Percentiles rank a stretch among this genome's conserved stretches.
These are phyloP conservation scores for Uloborus plumipes DNA, from an alignment of 2,888 invertebrate genomes.

Conservation along the genomic window DNA sequence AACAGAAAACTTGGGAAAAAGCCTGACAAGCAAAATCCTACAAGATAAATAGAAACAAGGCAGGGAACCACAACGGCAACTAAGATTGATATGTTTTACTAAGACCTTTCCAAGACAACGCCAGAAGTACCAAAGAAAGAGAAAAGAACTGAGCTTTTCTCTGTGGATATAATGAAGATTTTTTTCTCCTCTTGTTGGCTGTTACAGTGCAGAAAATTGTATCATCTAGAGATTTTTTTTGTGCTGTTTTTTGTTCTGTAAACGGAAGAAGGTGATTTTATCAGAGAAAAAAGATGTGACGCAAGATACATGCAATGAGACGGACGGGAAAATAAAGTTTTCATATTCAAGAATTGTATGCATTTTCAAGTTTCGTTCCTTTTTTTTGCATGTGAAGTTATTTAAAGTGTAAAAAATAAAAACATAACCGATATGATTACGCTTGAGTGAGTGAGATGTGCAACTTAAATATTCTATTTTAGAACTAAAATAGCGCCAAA, in stretches of 20 bases:
- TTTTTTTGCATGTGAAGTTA: no score
- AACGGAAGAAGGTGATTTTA: no score
- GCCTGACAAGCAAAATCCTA: slow-evolving; percentile 41
- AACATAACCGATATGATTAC: no score
- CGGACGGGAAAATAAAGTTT: no score
- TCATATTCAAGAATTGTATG: no score
- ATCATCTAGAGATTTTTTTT: slow-evolving; percentile 25
- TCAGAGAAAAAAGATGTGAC: no score
- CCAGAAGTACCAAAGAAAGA: slow-evolving; percentile 7
- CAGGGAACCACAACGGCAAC: slow-evolving; percentile 36
- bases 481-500: no score
- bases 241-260: not conserved
- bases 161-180: slow-evolving; percentile 52
- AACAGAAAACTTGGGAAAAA: slow-evolving; percentile 26
- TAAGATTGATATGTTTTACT: slow-evolving; percentile 62
- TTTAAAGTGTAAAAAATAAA: no score
- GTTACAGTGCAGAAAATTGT: not conserved
- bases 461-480: no score
- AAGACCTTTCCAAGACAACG: slow-evolving; percentile 45
- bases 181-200: slow-evolving; percentile 19
- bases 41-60: slow-evolving; percentile 61
- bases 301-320: no score
- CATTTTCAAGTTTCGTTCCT: no score
- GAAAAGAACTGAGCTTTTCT: slow-evolving; percentile 26
- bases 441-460: no score